Percentiles rank a stretch among this genome's conserved stretches.
Conservation (phyloP, 2,113 vertebrate genomes). For the Ictidomys tridecemlineatus region DNA sequence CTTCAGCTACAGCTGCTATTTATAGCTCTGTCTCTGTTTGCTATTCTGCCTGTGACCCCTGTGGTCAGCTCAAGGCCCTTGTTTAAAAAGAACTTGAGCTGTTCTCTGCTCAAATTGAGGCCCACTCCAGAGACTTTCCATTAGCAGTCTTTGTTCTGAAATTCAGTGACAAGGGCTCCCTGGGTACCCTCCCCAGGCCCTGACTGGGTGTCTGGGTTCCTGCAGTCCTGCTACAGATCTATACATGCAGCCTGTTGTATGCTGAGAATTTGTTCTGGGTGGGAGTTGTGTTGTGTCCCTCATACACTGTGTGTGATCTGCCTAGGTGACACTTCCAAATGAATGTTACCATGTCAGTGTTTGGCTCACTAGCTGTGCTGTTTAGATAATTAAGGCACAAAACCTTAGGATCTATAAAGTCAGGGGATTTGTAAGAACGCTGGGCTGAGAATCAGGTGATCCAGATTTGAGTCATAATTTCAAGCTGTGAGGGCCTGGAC, state of each 20-base stretch:
- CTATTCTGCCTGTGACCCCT: conserved; percentile 55
- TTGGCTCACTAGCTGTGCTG: not conserved
- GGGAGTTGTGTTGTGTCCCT: not conserved
- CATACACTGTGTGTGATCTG: not conserved
- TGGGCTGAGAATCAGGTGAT: not conserved
- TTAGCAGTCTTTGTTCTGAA: not conserved
- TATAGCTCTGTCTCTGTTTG: conserved; percentile 57
- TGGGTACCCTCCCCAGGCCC: not conserved
- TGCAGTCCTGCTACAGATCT: not conserved
- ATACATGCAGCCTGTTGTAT: not conserved
- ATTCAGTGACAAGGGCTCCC: not conserved
- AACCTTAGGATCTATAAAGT: not conserved
- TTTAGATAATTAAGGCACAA: not conserved
- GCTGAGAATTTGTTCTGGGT: not conserved
- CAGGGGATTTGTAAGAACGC: not conserved
- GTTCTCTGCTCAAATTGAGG: conserved; percentile 36
- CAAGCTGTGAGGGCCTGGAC: not conserved
- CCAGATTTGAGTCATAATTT: not conserved
- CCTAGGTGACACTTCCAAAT: not conserved
- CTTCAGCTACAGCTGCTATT: conserved; percentile 71
- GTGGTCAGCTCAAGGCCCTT: not conserved
- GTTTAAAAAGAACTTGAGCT: conserved; percentile 38
- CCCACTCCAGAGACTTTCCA: not conserved
- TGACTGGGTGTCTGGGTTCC: not conserved
- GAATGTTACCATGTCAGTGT: not conserved